These are phyloP conservation scores for Calameuta pallipes DNA, from an alignment of 2,888 invertebrate genomes.

Conservation along the genomic window DNA sequence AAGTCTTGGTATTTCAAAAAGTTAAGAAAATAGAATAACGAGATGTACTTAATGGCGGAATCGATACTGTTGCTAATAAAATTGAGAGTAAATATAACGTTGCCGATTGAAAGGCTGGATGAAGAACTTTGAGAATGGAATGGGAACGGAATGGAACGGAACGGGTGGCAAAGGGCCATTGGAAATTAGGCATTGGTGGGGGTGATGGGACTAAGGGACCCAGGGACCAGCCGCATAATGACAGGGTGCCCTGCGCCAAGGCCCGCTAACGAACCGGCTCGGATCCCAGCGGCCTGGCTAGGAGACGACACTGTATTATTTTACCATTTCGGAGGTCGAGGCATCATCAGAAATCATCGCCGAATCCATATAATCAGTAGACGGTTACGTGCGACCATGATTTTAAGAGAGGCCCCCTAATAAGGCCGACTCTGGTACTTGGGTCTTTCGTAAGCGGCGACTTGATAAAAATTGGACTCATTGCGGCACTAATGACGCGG, in stretches of 20 bases:
- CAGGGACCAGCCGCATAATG: slow-evolving; percentile 57
- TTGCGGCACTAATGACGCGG: slow-evolving; percentile 40
- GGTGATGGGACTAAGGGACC: slow-evolving; percentile 44
- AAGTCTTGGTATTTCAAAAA: too few relatives aligned
- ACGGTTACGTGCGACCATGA: slow-evolving; percentile 53
- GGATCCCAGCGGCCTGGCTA: slow-evolving; percentile 48
- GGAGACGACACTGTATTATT: slow-evolving; percentile 60
- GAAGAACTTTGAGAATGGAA: too few relatives aligned
- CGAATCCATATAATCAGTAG: slow-evolving; percentile 60
- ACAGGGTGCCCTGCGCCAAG: slow-evolving; percentile 59
- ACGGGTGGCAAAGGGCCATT: slow-evolving; percentile 18
- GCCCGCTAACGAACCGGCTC: slow-evolving; percentile 60
- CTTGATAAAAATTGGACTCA: slow-evolving; percentile 27
- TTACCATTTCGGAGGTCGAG: slow-evolving; percentile 53
- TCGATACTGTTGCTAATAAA: too few relatives aligned
- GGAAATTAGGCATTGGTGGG: slow-evolving; percentile 55
- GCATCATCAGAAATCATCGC: slow-evolving; percentile 60
- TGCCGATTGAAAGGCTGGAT: too few relatives aligned
- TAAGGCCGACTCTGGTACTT: slow-evolving; percentile 41
- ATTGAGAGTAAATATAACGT: too few relatives aligned
- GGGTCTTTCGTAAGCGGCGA: slow-evolving; percentile 8
- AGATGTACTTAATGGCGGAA: too few relatives aligned
- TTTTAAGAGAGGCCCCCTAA: slow-evolving; percentile 45
- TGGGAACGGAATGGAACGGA: too few relatives aligned
- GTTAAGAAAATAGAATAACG: too few relatives aligned